phyloP scores from a whole-genome alignment of 2,797 vertebrate species.

The Pangasius macronema region DNA sequence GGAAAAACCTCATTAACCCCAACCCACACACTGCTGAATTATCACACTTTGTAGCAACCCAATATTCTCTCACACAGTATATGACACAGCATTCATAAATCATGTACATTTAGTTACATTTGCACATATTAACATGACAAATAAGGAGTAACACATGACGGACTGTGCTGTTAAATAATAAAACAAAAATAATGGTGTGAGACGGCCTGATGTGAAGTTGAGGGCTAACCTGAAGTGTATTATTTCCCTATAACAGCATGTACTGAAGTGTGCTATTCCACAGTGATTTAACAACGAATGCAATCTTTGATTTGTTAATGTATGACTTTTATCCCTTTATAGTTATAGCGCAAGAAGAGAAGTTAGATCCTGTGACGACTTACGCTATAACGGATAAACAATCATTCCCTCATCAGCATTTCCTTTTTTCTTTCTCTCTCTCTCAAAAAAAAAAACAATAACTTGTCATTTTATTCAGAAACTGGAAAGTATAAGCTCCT shows the following conservation, averaged over 20 bases:
- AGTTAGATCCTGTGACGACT: too few relatives aligned
- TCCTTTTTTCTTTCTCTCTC: too few relatives aligned
- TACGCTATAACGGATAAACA: too few relatives aligned
- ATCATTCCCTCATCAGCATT: too few relatives aligned
- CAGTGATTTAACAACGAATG: background rate
- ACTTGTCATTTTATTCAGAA: too few relatives aligned
- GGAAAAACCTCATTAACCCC: background rate
- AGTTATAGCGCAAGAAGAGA: background rate
- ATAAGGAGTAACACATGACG: background rate
- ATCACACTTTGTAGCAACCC: background rate
- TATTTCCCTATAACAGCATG: background rate
- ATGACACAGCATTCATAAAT: background rate
- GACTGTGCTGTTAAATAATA: too few relatives aligned
- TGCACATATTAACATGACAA: background rate
- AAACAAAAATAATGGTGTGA: background rate
- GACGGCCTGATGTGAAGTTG: background rate
- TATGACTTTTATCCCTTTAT: too few relatives aligned
- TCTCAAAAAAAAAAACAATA: too few relatives aligned
- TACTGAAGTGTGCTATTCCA: background rate
- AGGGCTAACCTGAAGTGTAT: background rate
- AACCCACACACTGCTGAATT: conserved; percentile 9
- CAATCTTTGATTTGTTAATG: too few relatives aligned
- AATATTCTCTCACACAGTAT: background rate
- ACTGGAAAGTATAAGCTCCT: too few relatives aligned
- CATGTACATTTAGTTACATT: background rate